Base-by-base conservation (phyloP, 2,888 invertebrate species). In the Pollenia labialis region DNA sequence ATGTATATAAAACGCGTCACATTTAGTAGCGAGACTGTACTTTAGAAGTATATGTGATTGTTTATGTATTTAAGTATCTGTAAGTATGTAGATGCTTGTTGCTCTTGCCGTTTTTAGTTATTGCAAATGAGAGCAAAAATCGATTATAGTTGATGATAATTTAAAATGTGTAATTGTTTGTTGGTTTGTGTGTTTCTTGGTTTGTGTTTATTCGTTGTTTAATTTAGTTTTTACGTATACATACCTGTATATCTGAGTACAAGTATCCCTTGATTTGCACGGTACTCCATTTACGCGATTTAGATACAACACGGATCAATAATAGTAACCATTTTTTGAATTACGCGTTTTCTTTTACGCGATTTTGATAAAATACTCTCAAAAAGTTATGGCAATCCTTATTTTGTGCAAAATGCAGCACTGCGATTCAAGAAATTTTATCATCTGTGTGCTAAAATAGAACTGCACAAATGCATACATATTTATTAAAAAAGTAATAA, bases 21-120 rank as follows among this genome's bases (percentile, higher is more conserved):
- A 84, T 84, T 81, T 77, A 77, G 79, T 74, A 80, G 80, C 76
- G 83, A 81, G 56, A 87, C 87, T 87, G 87, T 87, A 87, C 87
- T 83, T 87, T 77, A 72, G 60, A 6, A 54, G 75, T 85, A 58
- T 40, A 52, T 71, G 42, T 83, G 64, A n/a, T n/a, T 46, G 58
- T 72, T 7, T 46, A 16, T 64, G 18, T 54, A 54, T 54, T 18
- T 6, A 54, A 54, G 32, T 32, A 4, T 75, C n/a, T 60, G 44
- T 82, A 7, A 69, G 42, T 66, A 46, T 50, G 68, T 32, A 23
- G 40, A 71, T 81, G 58, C 60, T 58, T 74, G 48, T 40, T 75
- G 58, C 23, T 48, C 60, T 58, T 81, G 48, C 18, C 69, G 58
- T 44, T 48, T 14, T 52, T 58, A 68, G 68, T 56, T 84, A 60